Conservation (phyloP, 2,888 invertebrate species). For the Pseudanteris insignis region DNA sequence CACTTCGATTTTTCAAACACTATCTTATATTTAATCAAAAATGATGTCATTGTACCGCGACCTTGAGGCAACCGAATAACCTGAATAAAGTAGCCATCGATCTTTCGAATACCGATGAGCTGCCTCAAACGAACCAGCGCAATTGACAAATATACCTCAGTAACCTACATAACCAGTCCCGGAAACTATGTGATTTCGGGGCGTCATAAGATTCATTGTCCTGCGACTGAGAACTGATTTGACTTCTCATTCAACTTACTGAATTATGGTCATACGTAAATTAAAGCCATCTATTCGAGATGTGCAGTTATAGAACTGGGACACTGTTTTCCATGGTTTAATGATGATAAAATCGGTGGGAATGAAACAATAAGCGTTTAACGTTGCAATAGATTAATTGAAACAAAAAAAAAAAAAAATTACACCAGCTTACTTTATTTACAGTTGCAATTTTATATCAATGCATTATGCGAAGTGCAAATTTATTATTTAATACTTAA, state of each 20-base stretch:
- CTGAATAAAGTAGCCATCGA: slow-evolving; percentile 1
- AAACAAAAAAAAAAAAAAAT: too few relatives aligned
- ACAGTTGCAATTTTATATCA: too few relatives aligned
- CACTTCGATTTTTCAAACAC: too few relatives aligned
- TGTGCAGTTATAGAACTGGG: too few relatives aligned
- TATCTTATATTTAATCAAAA: slow-evolving; percentile 3
- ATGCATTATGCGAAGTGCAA: too few relatives aligned
- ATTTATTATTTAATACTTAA: too few relatives aligned
- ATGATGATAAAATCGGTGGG: too few relatives aligned
- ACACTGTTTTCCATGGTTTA: too few relatives aligned
- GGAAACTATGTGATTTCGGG: slow-evolving; percentile 9
- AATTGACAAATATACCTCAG: slow-evolving; percentile 5
- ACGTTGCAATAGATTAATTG: too few relatives aligned
- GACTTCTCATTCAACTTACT: slow-evolving; percentile 3
- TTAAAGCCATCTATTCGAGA: background rate
- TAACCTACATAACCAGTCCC: slow-evolving; percentile 11
- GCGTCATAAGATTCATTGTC: slow-evolving; percentile 14
- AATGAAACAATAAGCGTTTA: too few relatives aligned
- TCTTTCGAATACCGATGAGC: background rate
- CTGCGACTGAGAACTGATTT: slow-evolving; percentile 3
- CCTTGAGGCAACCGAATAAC: slow-evolving; percentile 5
- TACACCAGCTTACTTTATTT: too few relatives aligned
- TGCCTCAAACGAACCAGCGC: slow-evolving; percentile 3
- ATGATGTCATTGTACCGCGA: slow-evolving; percentile 1
- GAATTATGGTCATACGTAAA: slow-evolving; percentile 9